A percentile compares a stretch with the other conserved stretches of the same genome.
Evolutionary conservation across 2,888 invertebrate genomes (phyloP).

Genomic region (Protonemura montana): DNA sequence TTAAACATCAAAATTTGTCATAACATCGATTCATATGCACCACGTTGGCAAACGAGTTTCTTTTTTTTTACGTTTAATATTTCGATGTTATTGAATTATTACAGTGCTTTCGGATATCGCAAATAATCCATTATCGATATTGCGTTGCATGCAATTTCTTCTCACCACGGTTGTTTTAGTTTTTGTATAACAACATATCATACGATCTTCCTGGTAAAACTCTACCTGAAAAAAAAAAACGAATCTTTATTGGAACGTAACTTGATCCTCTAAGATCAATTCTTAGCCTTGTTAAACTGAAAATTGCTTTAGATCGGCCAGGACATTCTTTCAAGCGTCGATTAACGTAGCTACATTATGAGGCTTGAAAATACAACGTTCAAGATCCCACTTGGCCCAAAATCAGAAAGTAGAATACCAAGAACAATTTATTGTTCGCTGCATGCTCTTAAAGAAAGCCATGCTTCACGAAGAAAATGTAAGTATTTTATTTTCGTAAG

Average conservation of each 20-base stretch:
- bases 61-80: not conserved
- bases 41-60: too few species aligned
- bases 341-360: not conserved
- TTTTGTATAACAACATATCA: not conserved
- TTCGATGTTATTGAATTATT: not conserved
- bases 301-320: not conserved
- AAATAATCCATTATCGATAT: not conserved
- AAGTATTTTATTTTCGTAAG: not conserved
- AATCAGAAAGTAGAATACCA: not conserved
- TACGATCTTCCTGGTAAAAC: not conserved
- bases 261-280: too few species aligned
- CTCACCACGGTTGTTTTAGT: not conserved
- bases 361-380: not conserved
- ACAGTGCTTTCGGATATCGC: not conserved
- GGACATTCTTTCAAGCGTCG: constrained; percentile 16
- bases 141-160: not conserved
- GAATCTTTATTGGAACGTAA: too few species aligned
- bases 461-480: not conserved
- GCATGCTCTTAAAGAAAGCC: not conserved
- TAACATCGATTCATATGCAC: too few species aligned
- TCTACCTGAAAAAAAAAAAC: not conserved
- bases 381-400: not conserved
- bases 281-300: not conserved
- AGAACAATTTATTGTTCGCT: constrained; percentile 1
- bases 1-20: too few species aligned